Evolutionary conservation across 2,113 vertebrate species (phyloP).

Genomic region (Diadophis punctatus): DNA sequence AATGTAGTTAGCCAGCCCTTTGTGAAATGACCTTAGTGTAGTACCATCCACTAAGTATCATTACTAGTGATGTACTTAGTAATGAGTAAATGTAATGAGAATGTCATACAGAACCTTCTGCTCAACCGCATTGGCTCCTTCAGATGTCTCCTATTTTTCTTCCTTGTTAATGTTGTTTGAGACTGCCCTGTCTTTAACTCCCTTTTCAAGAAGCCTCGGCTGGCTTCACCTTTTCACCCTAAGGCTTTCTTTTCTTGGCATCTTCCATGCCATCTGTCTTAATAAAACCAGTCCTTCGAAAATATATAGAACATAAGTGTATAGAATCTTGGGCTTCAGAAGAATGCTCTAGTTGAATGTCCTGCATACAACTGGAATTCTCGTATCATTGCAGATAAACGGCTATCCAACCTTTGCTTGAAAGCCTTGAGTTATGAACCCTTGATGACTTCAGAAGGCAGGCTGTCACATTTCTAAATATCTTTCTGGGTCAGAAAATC

Average conservation of each 20-base stretch:
- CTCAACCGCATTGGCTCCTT: neutral
- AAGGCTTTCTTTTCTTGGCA: neutral
- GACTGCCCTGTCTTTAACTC: neutral
- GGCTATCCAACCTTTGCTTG: neutral
- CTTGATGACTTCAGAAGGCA: neutral
- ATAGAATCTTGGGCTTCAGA: neutral
- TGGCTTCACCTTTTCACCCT: neutral
- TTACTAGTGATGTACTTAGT: no score
- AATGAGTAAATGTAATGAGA: no score
- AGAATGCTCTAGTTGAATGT: neutral
- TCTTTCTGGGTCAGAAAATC: neutral
- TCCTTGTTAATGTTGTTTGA: neutral
- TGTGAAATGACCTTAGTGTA: neutral
- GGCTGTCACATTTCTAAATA: neutral
- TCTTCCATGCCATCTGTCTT: neutral
- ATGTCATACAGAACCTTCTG: neutral
- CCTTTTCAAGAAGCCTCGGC: neutral
- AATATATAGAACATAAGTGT: neutral
- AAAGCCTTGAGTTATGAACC: neutral
- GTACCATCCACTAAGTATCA: no score
- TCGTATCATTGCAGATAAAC: neutral
- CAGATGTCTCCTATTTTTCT: neutral
- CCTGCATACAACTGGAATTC: neutral
- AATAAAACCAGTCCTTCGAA: neutral
- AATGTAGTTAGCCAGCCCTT: neutral